Base-by-base conservation (phyloP, 30 jellyfish, hydroid and myxozoan species). In the Euphysa ruthae region DNA sequence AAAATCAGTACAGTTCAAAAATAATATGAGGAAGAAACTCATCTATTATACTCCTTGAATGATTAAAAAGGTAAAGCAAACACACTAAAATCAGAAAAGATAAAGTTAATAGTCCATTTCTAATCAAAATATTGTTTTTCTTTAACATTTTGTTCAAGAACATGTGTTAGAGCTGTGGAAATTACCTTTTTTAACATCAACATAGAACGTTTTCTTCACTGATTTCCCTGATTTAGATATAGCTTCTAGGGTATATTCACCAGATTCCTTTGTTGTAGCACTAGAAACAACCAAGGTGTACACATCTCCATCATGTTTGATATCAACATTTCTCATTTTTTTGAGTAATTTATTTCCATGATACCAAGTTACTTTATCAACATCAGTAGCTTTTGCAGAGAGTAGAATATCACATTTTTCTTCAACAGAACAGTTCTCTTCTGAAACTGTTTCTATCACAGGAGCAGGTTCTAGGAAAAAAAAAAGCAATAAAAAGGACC, bases 341-440 rank as follows among this genome's bases (percentile, higher is more conserved):
- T 27, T 32, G 16, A 86, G 64, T 30, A 34, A 74, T 28, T 64
- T 76, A 20, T 55, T 80, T 16, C 70, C 69, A 26, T 29, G 71
- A 51, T 34, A 65, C 96, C 96, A 86, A 4, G 24, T 14, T 14
- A 72, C 91, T 12, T 22, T 24, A 1, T 55, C 70, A 10, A 69
- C 73, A 43, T 60, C 57, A 6, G n/a, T 30, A 6, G 76, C 74
- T 4, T 55, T 65, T 4, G 71, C 83, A 29, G 74, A 19, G n/a
- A 68, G 28, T 15, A 4, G 4, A 4, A 43, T 7, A 10, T 8
- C 24, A 22, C 54, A 29, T 26, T 44, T n/a, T 6, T 30, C 73
- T 16, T 49, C 71, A 21, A 49, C 80, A 4, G 26, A 4, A 12
- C 18, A 5, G 15, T 25, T 29, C 23, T 8, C 4, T 19, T 29